Base-by-base conservation (phyloP, 2,797 vertebrate genomes). In the Cuculus canorus region DNA sequence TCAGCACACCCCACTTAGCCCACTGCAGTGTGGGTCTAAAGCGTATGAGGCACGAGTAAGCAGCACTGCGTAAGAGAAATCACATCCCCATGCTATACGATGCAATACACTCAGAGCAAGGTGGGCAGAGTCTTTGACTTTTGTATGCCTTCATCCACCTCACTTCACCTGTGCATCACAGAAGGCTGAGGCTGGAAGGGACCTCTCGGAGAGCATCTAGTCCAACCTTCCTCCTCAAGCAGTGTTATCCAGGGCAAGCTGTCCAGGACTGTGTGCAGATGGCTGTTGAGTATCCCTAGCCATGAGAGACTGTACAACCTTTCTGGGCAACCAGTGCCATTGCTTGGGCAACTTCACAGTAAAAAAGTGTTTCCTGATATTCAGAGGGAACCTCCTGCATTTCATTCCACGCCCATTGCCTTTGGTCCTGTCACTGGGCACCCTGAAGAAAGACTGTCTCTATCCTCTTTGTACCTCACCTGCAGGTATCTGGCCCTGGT, bases 1-100 rank as follows among this genome's bases (percentile, higher is more conserved):
- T 57, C 1, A 1, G 69, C 39, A 35, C 3, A 0, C 17, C 10
- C 11, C 18, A 4, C 37, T 28, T 13, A 21, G 28, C 22, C 52
- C 71, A 27, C 16, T 0, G 2, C 9, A 1, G 1, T 6, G 1
- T 8, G 10, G n/a, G 45, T 14, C n/a, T 37, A 10, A 37, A 52
- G 35, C 11, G 37, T 4, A 0, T 6, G 27, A 41, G 23, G 18
- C 24, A 15, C 0, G 4, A 54, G 25, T 1, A 8, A 11, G 17
- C 13, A 23, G 24, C 12, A 5, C 39, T 23, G 22, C 10, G 0
- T 6, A 45, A 33, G 23, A 68, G 24, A 60, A 33, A 30, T 41
- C 24, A 39, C 5, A 1, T 17, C 23, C 41, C 27, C 41, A 17
- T 4, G 17, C 35, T 32, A 3, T 7, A 41, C 27, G 14, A 21